Evolutionary conservation across 2,888 invertebrate species (phyloP), one percentile per base, ranked within the genome.

Genomic region (Apamea crenata): DNA sequence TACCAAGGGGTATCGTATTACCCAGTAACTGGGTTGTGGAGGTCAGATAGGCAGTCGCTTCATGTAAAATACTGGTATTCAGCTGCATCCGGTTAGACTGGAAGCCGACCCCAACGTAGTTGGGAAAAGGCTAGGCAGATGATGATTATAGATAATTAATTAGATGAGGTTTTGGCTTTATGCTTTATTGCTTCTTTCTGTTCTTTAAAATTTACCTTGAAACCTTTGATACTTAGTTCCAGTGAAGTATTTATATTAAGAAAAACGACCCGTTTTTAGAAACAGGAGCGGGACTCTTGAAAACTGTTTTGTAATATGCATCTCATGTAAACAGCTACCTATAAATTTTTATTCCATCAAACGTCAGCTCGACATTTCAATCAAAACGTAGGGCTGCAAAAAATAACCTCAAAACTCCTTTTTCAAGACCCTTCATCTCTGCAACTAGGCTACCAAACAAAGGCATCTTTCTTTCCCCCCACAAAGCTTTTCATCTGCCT

Each of bases 401-500:
- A 36, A 66, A 61, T 44, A n/a, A 40, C 25, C 5, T n/a, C 32
- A 16, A 59, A 21, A 50, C 81, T 76, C 25, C 32, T 21, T 68
- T 44, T 36, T 21, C 40, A 53, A 36, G 65, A 66, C 40, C 66
- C 50, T 61, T 77, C 74, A 40, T 44, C n/a, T 67, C 36, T 70
- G 47, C 50, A 78, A 84, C 75, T 80, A 80, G 87, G 81, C 69
- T 81, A 83, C 73, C 73, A 76, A 82, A 83, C 80, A 83, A 79
- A 77, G 78, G 32, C 56, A 63, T 66, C 77, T 69, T 90, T 87
- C 85, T 85, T 83, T 47, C 59, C 59, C 40, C 50, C 80, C 74
- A 86, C 89, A 87, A 81, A 82, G 83, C 81, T 81, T 80, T 73
- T 84, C 87, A 84, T 89, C 79, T 82, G 50, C 29, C n/a, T 10